Conservation (phyloP, 2,797 vertebrate genomes). For the Anguilla obscura region DNA sequence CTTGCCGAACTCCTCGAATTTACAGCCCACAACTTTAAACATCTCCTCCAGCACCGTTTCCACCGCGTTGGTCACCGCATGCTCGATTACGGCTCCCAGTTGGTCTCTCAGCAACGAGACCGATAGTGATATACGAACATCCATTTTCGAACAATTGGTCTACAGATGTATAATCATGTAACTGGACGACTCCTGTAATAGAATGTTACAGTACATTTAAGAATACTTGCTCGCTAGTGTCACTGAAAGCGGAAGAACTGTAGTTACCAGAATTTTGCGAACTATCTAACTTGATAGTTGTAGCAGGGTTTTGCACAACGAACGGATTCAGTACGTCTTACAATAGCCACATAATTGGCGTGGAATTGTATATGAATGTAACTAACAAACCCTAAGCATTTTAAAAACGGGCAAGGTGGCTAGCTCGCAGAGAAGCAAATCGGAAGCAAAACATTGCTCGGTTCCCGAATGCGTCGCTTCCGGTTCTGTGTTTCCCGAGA, state of each 20-base stretch:
- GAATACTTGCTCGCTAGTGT: neutral
- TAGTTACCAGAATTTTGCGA: neutral
- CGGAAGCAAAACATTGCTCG: conserved; percentile 33
- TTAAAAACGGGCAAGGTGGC: neutral
- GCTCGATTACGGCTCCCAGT: conserved; percentile 75
- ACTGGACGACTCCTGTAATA: neutral
- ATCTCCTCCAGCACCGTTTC: conserved; percentile 78
- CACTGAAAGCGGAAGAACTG: neutral
- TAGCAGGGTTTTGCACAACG: neutral
- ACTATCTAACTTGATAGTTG: neutral
- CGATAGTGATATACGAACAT: conserved; percentile 67
- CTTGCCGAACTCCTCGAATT: conserved; percentile 74
- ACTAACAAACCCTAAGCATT: neutral
- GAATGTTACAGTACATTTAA: neutral
- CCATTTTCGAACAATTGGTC: conserved; percentile 59
- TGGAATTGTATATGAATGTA: neutral
- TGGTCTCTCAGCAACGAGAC: conserved; percentile 76
- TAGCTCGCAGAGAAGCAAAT: neutral
- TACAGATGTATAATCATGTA: neutral
- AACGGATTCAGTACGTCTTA: neutral
- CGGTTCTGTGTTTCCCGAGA: neutral
- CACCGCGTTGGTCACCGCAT: conserved; percentile 74
- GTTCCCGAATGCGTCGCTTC: neutral
- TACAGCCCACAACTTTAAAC: conserved; percentile 74
- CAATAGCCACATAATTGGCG: neutral